phyloP scores from a whole-genome alignment of 2,888 invertebrate species.

The Clanis bilineata region DNA sequence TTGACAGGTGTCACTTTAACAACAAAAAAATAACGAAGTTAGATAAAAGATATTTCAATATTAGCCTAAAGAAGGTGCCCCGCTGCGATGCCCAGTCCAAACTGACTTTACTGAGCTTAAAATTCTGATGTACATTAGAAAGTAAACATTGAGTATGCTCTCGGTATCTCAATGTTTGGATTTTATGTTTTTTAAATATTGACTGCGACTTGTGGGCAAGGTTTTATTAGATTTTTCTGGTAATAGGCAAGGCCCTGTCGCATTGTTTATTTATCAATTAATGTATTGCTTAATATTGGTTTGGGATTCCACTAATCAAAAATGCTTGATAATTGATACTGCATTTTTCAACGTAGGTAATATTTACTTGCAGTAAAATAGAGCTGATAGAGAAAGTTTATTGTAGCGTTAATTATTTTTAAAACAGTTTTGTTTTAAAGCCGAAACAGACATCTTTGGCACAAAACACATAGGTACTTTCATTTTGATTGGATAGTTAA shows the following conservation, averaged over 20 bases:
- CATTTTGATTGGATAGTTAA: too few species aligned
- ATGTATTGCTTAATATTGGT: constrained; percentile 2
- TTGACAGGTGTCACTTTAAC: constrained; percentile 68
- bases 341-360: too few species aligned
- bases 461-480: too few species aligned
- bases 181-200: constrained; percentile 18
- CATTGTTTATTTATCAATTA: background rate
- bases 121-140: constrained; percentile 41
- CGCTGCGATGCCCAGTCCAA: constrained; percentile 44
- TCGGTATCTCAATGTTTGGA: constrained; percentile 10
- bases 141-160: constrained; percentile 31
- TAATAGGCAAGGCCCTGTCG: background rate
- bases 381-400: too few species aligned
- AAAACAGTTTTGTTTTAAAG: too few species aligned
- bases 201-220: constrained; percentile 12
- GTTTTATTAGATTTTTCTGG: constrained; percentile 16
- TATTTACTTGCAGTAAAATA: background rate
- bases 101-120: constrained; percentile 43
- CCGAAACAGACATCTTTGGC: too few species aligned
- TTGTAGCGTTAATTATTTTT: too few species aligned
- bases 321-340: too few species aligned
- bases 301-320: background rate
- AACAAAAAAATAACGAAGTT: constrained; percentile 44
- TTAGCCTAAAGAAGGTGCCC: constrained; percentile 55
- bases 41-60: constrained; percentile 70